These are phyloP conservation scores for Nannospalax galili DNA, from an alignment of 2,113 vertebrate genomes.

Conservation along the genomic window DNA sequence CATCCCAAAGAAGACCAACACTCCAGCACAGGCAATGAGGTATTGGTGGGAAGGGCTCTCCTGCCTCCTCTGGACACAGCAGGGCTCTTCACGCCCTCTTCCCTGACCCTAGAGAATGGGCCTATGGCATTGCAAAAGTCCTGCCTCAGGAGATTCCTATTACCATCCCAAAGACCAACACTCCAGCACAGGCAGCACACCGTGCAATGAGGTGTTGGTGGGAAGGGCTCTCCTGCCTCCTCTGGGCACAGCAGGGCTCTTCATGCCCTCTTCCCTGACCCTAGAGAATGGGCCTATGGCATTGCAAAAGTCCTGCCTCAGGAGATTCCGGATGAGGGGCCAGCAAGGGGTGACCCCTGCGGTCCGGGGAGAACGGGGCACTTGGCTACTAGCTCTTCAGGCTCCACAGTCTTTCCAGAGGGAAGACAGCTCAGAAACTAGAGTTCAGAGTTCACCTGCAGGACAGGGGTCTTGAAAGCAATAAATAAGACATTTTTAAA, in stretches of 20 bases:
- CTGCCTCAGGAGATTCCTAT: too few relatives aligned
- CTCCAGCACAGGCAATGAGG: neutral
- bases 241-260: rapidly evolving
- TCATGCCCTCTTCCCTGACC: neutral
- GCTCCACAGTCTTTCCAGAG: neutral
- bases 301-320: neutral
- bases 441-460: rapidly evolving
- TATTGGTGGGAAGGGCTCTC: neutral
- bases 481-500: too few relatives aligned
- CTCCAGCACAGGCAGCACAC: rapidly evolving
- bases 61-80: neutral
- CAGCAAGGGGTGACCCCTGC: rapidly evolving
- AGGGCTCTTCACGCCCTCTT: neutral
- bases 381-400: too few relatives aligned
- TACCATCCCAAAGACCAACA: neutral
- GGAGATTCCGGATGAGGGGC: too few relatives aligned
- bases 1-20: neutral
- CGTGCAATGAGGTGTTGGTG: neutral
- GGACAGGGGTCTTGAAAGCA: rapidly evolving
- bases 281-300: neutral
- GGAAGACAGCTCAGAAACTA: rapidly evolving
- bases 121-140: neutral
- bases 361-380: neutral
- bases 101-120: neutral
- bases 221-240: neutral